Conservation (phyloP, 2,888 invertebrate species). For the Brachylomia viminalis region DNA sequence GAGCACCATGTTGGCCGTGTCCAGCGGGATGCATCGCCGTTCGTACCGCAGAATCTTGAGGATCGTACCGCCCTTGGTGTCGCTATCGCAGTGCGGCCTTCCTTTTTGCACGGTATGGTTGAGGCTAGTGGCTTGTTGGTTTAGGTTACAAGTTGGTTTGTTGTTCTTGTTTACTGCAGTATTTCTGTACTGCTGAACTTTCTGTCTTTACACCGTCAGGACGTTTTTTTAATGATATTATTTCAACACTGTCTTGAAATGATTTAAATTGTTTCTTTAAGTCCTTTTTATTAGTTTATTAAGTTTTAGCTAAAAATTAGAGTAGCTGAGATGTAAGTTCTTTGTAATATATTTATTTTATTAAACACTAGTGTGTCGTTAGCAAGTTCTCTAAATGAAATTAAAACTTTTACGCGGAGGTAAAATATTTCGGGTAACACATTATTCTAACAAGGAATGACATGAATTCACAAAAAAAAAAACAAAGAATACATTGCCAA, state of each 20-base stretch:
- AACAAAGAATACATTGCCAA: conserved; percentile 38
- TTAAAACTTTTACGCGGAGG: not conserved
- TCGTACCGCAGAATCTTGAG: conserved; percentile 82
- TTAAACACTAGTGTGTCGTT: not conserved
- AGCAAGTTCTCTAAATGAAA: not conserved
- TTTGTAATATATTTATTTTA: conserved; percentile 4
- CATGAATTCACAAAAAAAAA: not conserved
- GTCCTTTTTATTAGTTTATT: not conserved
- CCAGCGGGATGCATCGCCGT: conserved; percentile 84
- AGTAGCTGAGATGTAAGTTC: not conserved
- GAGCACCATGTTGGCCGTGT: conserved; percentile 89
- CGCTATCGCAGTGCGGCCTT: conserved; percentile 35
- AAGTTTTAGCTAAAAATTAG: not conserved
- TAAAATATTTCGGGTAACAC: not conserved
- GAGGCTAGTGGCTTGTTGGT: not conserved
- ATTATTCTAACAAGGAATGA: not conserved
- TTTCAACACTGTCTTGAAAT: not conserved
- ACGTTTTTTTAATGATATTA: not conserved
- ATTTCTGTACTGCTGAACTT: not conserved
- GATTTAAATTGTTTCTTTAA: not conserved
- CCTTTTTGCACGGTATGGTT: conserved; percentile 48
- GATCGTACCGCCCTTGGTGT: conserved; percentile 33
- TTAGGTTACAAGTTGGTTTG: not conserved
- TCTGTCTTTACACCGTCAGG: not conserved
- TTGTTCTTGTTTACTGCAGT: not conserved